Conservation (phyloP, 2,888 invertebrate genomes). For the Thecocarcelia acutangulata region DNA sequence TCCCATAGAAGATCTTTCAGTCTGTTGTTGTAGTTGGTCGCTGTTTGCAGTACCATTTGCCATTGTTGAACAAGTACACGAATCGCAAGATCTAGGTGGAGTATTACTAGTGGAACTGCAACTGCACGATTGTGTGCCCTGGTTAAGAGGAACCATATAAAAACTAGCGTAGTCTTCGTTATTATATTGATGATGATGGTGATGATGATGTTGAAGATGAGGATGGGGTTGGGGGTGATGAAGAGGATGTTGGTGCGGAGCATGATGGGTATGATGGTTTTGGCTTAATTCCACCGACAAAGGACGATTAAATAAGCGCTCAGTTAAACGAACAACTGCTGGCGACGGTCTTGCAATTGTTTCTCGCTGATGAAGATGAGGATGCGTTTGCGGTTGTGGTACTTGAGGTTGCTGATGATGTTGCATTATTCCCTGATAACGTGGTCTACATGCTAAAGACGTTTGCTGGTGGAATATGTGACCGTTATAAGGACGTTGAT, state of each 20-base stretch:
- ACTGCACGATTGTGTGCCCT: slow-evolving; percentile 54
- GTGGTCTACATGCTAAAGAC: slow-evolving; percentile 53
- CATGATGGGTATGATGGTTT: slow-evolving; percentile 52
- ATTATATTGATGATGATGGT: slow-evolving; percentile 62
- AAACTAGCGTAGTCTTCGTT: slow-evolving; percentile 57
- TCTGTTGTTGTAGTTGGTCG: slow-evolving; percentile 48
- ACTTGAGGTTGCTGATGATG: slow-evolving; percentile 38
- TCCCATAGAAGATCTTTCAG: slow-evolving; percentile 40
- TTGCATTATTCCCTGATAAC: slow-evolving; percentile 44
- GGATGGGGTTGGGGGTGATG: slow-evolving; percentile 12
- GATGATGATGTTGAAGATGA: slow-evolving; percentile 51
- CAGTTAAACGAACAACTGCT: slow-evolving; percentile 38
- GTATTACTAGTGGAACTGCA: slow-evolving; percentile 50
- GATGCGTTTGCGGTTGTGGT: slow-evolving; percentile 20
- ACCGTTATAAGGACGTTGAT: slow-evolving; percentile 45
- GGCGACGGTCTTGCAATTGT: slow-evolving; percentile 35
- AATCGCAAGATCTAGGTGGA: slow-evolving; percentile 46
- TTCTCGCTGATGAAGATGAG: slow-evolving; percentile 29
- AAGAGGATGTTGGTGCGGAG: background rate
- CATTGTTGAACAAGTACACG: slow-evolving; percentile 35
- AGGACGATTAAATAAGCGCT: slow-evolving; percentile 45
- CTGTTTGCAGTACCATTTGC: slow-evolving; percentile 25
- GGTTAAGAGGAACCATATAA: slow-evolving; percentile 57
- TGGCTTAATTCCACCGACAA: slow-evolving; percentile 20
- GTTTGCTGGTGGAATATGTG: slow-evolving; percentile 62